Base-by-base conservation (phyloP, 2,888 invertebrate species). In the Ephialtes manifestator region DNA sequence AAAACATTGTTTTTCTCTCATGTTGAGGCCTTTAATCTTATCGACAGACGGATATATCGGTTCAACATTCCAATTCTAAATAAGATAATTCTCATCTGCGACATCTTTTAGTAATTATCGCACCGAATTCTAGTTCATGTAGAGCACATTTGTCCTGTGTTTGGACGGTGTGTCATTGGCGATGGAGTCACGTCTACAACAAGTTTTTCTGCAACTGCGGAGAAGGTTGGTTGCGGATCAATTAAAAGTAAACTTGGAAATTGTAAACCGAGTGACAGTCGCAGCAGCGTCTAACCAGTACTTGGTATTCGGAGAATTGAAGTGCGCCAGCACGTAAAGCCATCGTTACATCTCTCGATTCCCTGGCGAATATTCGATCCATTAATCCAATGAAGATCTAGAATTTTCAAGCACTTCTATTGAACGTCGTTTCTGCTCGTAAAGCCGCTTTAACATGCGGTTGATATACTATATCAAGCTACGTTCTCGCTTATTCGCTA, bases 211-310 rank as follows among this genome's bases (percentile, higher is more conserved):
- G 20, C 70, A 60, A 24, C 51, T 58, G 24, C 60, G 35, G 46
- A 48, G 78, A 78, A 78, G 70, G 70, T 78, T 70, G 70, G 39
- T 78, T n/a, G 60, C 24, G 35, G 60, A 51, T 78, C 70, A 71
- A 78, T 78, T 78, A 78, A 63, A 78, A 70, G 60, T 71, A 78
- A 78, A 71, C 70, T 78, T 78, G 70, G 60, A 8, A 71, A 71
- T 71, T 78, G 24, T 24, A 11, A 11, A 51, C 70, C 7, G 78
- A 70, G 5, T 31, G 20, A 48, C 60, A n/a, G 28, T 18, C 20
- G n/a, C 58, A 53, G 53, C 35, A 20, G 20, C 43, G 28, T 46
- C 43, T 4, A 67, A 65, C 31, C 24, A 20, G 20, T 65, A 3
- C 7, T 53, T 31, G 53, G 51, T 55, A 53, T 65, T 76, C 55